phyloP scores from a whole-genome alignment of 92 coral and sea anemone species.

The Actinernus sp. region DNA sequence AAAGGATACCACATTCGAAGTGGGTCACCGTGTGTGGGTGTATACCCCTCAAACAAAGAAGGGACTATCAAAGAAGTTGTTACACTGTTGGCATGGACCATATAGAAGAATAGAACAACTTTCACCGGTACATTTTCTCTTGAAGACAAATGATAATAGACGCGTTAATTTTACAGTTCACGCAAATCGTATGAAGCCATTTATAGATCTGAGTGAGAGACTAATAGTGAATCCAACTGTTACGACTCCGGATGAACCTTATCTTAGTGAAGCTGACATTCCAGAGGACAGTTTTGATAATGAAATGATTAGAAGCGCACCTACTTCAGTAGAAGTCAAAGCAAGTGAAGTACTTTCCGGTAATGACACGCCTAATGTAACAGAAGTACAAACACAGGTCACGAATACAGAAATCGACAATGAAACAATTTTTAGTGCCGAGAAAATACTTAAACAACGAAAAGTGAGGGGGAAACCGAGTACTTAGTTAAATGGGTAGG shows the following conservation, averaged over 20 bases:
- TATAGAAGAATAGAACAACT: slow-evolving; percentile 47
- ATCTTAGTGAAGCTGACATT: neutral
- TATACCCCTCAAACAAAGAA: slow-evolving; percentile 28
- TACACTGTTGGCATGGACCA: slow-evolving; percentile 57
- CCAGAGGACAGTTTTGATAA: slow-evolving; percentile 15
- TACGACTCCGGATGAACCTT: neutral
- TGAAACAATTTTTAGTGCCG: slow-evolving; percentile 1
- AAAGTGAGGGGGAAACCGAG: neutral
- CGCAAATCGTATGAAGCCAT: slow-evolving; percentile 52
- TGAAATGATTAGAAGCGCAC: neutral
- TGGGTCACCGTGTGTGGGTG: slow-evolving; percentile 44
- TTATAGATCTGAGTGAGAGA: slow-evolving; percentile 27
- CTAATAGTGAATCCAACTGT: slow-evolving; percentile 33
- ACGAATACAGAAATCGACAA: no score
- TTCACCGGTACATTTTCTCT: slow-evolving; percentile 39
- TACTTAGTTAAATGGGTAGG: slow-evolving; percentile 21
- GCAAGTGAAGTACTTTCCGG: neutral
- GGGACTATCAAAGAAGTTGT: slow-evolving; percentile 44
- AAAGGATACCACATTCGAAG: slow-evolving; percentile 1
- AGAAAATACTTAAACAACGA: slow-evolving; percentile 5
- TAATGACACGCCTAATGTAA: neutral
- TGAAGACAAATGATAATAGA: slow-evolving; percentile 35
- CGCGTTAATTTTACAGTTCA: slow-evolving; percentile 46
- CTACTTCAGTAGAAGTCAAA: neutral
- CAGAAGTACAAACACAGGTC: neutral